A percentile compares a stretch with the other conserved stretches of the same genome.
These are phyloP conservation scores for Diadromus collaris DNA, from an alignment of 2,888 invertebrate genomes.

Conservation along the genomic window DNA sequence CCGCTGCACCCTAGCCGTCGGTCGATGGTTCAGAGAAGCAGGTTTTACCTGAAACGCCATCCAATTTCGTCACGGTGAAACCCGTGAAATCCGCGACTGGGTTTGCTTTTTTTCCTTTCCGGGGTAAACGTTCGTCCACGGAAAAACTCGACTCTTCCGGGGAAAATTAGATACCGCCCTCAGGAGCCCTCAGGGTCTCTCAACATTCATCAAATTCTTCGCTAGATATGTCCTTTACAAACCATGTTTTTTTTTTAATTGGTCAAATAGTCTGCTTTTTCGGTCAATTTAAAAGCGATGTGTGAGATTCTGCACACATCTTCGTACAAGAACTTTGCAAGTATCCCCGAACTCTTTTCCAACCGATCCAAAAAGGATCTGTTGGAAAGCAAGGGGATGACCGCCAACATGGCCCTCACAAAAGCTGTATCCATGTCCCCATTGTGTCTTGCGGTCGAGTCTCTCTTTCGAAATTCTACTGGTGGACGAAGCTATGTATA, in stretches of 20 bases:
- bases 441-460: conserved; percentile 72
- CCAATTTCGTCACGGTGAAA: conserved; percentile 55
- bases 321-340: not conserved
- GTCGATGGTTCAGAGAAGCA: conserved; percentile 11
- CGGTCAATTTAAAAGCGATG: not conserved
- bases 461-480: conserved; percentile 46
- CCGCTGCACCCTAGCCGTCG: conserved; percentile 20
- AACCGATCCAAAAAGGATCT: conserved; percentile 37
- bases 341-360: conserved; percentile 23
- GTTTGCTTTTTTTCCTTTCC: conserved; percentile 36
- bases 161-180: conserved; percentile 35
- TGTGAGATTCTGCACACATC: not conserved
- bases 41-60: conserved; percentile 56
- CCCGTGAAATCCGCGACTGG: conserved; percentile 49
- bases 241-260: not conserved
- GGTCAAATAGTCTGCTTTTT: too few relatives aligned
- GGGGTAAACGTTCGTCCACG: conserved; percentile 30
- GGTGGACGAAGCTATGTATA: conserved; percentile 27
- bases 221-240: not conserved
- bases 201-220: conserved; percentile 9
- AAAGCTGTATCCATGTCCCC: conserved; percentile 63
- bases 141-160: conserved; percentile 31
- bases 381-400: conserved; percentile 48
- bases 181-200: conserved; percentile 3
- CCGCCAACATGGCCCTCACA: conserved; percentile 57